Percentiles rank a stretch among this genome's conserved stretches.
Evolutionary conservation across 2,113 vertebrate genomes (phyloP).

Genomic region (Neogale vison): DNA sequence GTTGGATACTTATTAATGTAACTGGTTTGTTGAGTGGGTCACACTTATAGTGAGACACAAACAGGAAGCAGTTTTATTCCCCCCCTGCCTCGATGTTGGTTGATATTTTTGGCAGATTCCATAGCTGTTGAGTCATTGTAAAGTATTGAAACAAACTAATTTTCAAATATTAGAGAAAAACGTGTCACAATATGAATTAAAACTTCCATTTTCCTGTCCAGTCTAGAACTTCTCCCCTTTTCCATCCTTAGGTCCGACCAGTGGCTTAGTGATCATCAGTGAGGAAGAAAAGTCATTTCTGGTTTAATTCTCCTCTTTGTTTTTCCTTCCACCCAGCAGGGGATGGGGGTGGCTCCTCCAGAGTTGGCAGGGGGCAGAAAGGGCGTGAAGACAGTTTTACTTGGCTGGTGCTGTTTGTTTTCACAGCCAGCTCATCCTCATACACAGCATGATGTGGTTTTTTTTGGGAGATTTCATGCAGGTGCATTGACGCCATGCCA

Average conservation of each 20-base stretch:
- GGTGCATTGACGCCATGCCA: background rate
- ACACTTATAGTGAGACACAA: background rate
- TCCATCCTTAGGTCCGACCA: background rate
- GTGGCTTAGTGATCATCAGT: background rate
- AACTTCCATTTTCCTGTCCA: background rate
- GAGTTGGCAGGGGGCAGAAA: background rate
- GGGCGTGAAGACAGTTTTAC: background rate
- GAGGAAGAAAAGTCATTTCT: background rate
- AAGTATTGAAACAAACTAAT: background rate
- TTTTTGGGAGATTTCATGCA: background rate
- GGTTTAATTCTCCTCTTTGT: background rate
- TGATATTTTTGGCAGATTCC: background rate
- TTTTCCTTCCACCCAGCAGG: background rate
- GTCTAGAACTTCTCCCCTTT: background rate
- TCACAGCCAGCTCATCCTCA: background rate
- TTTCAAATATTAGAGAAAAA: constrained; percentile 49
- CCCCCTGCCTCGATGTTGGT: background rate
- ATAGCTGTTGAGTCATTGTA: background rate
- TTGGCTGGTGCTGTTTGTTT: background rate
- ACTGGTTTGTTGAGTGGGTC: background rate
- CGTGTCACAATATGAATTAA: background rate
- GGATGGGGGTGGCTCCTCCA: background rate
- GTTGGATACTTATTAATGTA: background rate
- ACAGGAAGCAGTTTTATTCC: background rate
- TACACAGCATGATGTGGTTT: background rate